Base-by-base conservation (phyloP, 1,140 invertebrate genomes). In the Temnothorax nylanderi region DNA sequence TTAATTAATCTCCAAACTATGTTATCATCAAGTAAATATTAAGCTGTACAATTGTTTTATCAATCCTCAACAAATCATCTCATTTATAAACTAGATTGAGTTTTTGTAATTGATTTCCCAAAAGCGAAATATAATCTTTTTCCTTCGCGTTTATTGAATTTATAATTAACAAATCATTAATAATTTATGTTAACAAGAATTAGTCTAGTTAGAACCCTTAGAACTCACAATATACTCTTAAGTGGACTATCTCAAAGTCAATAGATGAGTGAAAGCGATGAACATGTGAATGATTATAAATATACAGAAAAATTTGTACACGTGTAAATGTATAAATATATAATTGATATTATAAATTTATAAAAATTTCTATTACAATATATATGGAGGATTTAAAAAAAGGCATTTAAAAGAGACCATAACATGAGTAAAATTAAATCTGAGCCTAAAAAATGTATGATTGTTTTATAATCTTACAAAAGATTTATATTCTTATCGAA, bases 181-280 rank as follows among this genome's bases (percentile, higher is more conserved):
- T 72, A 85, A 75, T 60, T 75, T 8, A 60, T 71, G 18, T 85
- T 60, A 47, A 89, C n/a, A 78, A 64, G 54, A 78, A 74, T 74
- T 49, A 88, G 75, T 21, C 58, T 51, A n/a, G 3, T 67, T 80
- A 74, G 60, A 78, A 71, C 32, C 1, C 26, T 26, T 26, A 26
- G 26, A 26, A 26, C 26, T 26, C 26, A 26, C 26, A 26, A 26
- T 26, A 26, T 26, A 1, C 26, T 26, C 26, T 88, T 71, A 77
- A 56, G 0, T 10, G 47, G 72, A 78, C 41, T 41, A 88, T 75
- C 49, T n/a, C 2, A 44, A 74, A 75, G 4, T 75, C 13, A 62
- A 74, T 60, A 26, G 56, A 74, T 34, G 69, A 84, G 18, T 71
- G 51, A 34, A 81, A 47, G 44, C 18, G 1, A 74, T 60, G 74